phyloP scores from a whole-genome alignment of 2,888 invertebrate genomes.

The Eustalomyia histrio region DNA sequence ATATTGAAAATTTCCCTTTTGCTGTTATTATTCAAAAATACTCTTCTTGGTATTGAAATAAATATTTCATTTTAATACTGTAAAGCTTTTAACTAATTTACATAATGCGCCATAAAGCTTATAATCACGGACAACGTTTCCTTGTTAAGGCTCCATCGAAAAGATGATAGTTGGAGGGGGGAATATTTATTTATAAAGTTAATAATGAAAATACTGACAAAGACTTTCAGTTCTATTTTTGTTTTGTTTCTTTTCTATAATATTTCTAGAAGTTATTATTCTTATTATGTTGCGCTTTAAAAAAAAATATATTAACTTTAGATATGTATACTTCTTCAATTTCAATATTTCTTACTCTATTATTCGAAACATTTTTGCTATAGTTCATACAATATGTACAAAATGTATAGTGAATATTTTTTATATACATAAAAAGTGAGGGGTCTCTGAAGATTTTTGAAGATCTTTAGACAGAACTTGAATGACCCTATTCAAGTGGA shows the following conservation, averaged over 20 bases:
- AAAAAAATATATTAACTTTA: no score
- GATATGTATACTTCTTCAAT: no score
- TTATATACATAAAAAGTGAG: no score
- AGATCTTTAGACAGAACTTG: no score
- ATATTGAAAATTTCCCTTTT: constrained; percentile 4
- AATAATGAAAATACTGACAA: neutral
- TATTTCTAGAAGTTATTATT: neutral
- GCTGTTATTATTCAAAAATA: neutral
- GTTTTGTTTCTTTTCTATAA: neutral
- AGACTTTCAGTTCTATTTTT: neutral
- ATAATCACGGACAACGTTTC: constrained; percentile 28
- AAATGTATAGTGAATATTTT: no score
- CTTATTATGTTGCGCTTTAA: neutral
- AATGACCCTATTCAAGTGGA: no score
- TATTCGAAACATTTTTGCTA: no score
- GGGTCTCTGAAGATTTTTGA: no score
- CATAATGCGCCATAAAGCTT: constrained; percentile 74
- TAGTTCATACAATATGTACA: no score
- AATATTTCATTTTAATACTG: constrained; percentile 73
- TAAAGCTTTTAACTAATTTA: constrained; percentile 77
- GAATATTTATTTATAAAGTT: constrained; percentile 2
- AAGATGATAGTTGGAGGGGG: neutral
- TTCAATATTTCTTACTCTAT: no score
- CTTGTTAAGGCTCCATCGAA: neutral
- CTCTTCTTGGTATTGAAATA: constrained; percentile 65